Evolutionary conservation across 2,888 invertebrate species (phyloP).

Genomic region (Brachycybe producta): DNA sequence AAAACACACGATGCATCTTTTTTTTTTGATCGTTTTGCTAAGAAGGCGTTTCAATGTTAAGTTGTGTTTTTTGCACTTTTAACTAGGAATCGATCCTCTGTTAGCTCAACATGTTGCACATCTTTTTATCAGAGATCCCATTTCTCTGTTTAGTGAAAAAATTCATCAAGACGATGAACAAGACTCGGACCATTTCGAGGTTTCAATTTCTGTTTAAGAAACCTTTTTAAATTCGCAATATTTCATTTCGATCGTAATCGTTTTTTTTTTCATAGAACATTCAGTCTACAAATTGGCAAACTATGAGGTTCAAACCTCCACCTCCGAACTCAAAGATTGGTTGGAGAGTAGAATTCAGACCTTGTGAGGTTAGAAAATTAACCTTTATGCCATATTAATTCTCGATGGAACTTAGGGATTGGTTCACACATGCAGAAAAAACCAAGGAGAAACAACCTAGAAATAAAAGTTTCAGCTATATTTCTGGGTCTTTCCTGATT

Average conservation of each 20-base stretch:
- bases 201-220: constrained; percentile 29
- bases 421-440: too few relatives aligned
- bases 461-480: too few relatives aligned
- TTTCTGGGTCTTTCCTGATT: too few relatives aligned
- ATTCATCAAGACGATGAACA: constrained; percentile 81
- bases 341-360: constrained; percentile 98
- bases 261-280: constrained; percentile 57
- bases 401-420: too few relatives aligned
- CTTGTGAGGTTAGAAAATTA: constrained; percentile 54
- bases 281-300: constrained; percentile 99
- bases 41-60: background rate
- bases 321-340: constrained; percentile 92
- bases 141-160: constrained; percentile 89
- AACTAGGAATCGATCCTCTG: constrained; percentile 68
- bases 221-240: constrained; percentile 21
- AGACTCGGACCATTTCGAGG: constrained; percentile 98
- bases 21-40: background rate
- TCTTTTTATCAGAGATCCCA: constrained; percentile 92
- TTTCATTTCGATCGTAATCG: constrained; percentile 4
- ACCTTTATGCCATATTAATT: too few relatives aligned
- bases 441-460: too few relatives aligned
- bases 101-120: constrained; percentile 94
- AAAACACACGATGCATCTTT: constrained; percentile 19
- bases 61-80: constrained; percentile 8
- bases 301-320: constrained; percentile 97